Base-by-base conservation (phyloP, 2,113 vertebrate genomes). In the Gobiocypris rarus region DNA sequence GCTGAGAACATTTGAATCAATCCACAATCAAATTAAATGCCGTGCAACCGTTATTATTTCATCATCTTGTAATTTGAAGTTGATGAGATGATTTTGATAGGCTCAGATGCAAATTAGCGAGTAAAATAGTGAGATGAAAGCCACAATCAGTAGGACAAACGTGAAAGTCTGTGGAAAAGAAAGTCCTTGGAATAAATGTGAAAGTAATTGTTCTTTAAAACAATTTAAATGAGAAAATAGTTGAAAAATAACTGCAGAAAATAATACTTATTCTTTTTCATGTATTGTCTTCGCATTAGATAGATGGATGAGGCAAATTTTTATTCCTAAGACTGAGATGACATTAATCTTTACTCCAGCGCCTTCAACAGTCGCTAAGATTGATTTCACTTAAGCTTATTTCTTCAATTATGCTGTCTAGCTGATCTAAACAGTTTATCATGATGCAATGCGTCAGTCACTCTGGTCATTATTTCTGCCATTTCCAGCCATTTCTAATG, bases 311-410 rank as follows among this genome's bases (percentile, higher is more conserved):
- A 24, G n/a, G 26, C n/a, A 0, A 17, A 48, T 65, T 13, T 3
- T 45, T 31, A n/a, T 80, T 48, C 59, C 13, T 15, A 50, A 65
- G 56, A 31, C 59, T 65, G 58, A 45, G 24, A 24, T 59, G 34
- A 61, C 59, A 67, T 67, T 31, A 28, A 80, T 65, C 58, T 80
- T 80, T 65, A 24, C 41, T 80, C 38, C 58, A 63, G 41, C 59
- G 24, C 54, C 31, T n/a, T 77, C 17, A n/a, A 58, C 52, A 58
- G 14, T 79, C 3, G 4, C 56, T 19, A 19, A 26, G 75, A 77
- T 58, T 8, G 54, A 79, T 63, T 4, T 11, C 14, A 10, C 5
- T 26, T 22, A 52, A 81, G 61, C 43, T 48, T 48, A 67, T 67
- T 50, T 50, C 59, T 52, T 48, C 78, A 67, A 67, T 81, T 67